phyloP scores from a whole-genome alignment of 1,140 invertebrate genomes.

The Nomia melanderi region DNA sequence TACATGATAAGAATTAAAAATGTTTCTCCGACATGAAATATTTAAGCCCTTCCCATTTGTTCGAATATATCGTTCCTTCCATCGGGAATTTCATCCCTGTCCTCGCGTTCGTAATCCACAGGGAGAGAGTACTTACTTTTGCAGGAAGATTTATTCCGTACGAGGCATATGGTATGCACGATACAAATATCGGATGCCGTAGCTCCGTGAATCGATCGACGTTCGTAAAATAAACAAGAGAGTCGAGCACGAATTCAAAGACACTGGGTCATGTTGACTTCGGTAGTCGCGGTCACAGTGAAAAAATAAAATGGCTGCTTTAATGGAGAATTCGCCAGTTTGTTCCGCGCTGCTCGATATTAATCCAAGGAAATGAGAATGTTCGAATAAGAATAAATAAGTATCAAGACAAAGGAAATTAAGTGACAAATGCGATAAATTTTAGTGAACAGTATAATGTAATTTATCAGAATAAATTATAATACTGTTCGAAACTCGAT shows the following conservation, averaged over 20 bases:
- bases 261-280: background rate
- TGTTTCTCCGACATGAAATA: background rate
- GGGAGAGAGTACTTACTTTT: background rate
- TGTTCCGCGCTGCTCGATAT: background rate
- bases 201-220: background rate
- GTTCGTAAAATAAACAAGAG: conserved; percentile 1
- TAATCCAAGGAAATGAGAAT: too few relatives aligned
- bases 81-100: background rate
- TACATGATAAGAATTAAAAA: too few relatives aligned
- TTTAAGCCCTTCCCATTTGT: background rate
- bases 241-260: background rate
- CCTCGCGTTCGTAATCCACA: background rate
- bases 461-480: too few relatives aligned
- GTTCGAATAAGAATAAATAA: too few relatives aligned
- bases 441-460: too few relatives aligned
- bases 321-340: background rate
- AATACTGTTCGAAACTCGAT: too few relatives aligned
- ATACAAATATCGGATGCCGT: background rate
- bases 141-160: background rate
- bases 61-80: background rate
- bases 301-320: background rate
- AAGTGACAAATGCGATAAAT: too few relatives aligned
- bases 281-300: background rate
- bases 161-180: background rate
- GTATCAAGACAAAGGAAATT: too few relatives aligned